These are phyloP conservation scores for Lordiphosa mommai DNA, from an alignment of 1,140 invertebrate genomes.

Conservation along the genomic window DNA sequence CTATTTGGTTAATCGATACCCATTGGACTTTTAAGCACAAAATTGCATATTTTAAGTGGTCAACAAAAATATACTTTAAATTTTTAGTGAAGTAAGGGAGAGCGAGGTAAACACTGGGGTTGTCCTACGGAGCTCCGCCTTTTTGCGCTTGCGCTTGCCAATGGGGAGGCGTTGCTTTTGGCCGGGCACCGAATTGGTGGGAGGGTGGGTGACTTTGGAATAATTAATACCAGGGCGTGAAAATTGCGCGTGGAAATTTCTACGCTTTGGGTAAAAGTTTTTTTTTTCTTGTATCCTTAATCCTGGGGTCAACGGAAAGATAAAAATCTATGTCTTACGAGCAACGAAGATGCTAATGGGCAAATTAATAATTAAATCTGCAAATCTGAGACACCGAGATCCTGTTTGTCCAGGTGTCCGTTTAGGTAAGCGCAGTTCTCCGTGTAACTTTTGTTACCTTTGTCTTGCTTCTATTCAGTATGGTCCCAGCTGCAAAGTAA, in stretches of 20 bases:
- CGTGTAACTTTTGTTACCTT: too few relatives aligned
- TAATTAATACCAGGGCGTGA: conserved; percentile 16
- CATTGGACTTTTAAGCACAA: neutral
- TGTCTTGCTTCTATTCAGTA: too few relatives aligned
- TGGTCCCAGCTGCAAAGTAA: too few relatives aligned
- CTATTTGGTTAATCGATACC: neutral
- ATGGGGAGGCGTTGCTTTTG: too few relatives aligned
- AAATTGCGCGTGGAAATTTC: conserved; percentile 53
- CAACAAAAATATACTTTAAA: neutral
- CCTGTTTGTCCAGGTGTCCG: too few relatives aligned
- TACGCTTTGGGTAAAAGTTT: conserved; percentile 43
- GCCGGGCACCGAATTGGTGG: too few relatives aligned
- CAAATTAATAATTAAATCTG: too few relatives aligned
- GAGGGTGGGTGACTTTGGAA: too few relatives aligned
- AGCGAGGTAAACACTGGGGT: neutral
- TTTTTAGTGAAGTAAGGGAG: neutral
- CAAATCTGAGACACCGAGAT: too few relatives aligned
- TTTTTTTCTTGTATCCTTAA: conserved; percentile 24
- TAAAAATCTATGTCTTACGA: neutral
- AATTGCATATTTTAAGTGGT: neutral
- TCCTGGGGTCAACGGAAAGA: conserved; percentile 4
- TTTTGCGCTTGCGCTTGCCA: neutral
- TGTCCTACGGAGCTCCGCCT: conserved; percentile 10
- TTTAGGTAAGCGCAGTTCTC: too few relatives aligned
- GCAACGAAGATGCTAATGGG: too few relatives aligned